Evolutionary conservation across 53 echinoderm and acorn worm species (phyloP).

Genomic region (Astropecten irregularis): DNA sequence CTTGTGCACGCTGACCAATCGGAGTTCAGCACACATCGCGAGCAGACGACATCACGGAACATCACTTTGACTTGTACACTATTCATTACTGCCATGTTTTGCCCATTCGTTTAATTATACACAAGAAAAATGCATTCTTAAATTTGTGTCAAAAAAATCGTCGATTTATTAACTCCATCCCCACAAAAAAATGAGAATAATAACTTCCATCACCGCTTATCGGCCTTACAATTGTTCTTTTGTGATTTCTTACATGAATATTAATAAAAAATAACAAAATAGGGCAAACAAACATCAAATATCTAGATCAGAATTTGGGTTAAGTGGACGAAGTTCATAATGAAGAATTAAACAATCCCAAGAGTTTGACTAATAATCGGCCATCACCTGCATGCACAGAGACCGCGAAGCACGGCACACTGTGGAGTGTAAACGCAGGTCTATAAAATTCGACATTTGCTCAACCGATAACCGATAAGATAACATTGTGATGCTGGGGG

Average conservation of each 20-base stretch:
- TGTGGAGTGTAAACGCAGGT: not conserved
- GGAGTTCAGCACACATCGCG: not conserved
- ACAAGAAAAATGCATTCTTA: too few relatives aligned
- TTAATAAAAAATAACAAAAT: not conserved
- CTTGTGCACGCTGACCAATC: conserved; percentile 19
- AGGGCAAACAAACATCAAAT: conserved; percentile 37
- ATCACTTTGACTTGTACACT: too few relatives aligned
- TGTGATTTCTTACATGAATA: too few relatives aligned
- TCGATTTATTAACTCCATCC: too few relatives aligned
- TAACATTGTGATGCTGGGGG: conserved; percentile 45
- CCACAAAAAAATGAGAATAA: too few relatives aligned
- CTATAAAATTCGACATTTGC: conserved; percentile 9
- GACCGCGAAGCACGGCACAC: conserved; percentile 19
- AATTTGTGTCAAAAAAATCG: too few relatives aligned
- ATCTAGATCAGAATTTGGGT: conserved; percentile 8
- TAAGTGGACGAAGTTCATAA: not conserved
- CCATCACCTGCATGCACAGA: conserved; percentile 16
- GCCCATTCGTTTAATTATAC: too few relatives aligned
- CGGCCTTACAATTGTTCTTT: too few relatives aligned
- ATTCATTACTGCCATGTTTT: too few relatives aligned
- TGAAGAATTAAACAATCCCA: too few relatives aligned
- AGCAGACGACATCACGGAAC: not conserved
- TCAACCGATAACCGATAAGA: conserved; percentile 37
- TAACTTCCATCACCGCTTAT: too few relatives aligned
- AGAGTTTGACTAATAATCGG: not conserved